These are phyloP conservation scores for Drosophila setosimentum DNA, from an alignment of 2,888 invertebrate species.

Conservation along the genomic window DNA sequence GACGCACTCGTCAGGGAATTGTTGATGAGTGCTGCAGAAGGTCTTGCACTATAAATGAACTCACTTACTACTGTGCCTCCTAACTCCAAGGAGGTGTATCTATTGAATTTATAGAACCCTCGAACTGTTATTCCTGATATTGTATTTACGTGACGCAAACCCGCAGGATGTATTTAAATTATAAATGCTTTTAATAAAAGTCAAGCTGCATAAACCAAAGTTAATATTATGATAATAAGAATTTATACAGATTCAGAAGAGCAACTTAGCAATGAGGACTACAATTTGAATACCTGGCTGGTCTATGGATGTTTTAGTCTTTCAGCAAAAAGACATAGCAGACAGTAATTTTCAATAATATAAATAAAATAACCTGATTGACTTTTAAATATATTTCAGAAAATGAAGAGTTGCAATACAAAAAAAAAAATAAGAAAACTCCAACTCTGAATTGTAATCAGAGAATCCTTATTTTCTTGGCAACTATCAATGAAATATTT, in stretches of 20 bases:
- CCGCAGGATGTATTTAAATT: constrained; percentile 20
- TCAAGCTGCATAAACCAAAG: constrained; percentile 37
- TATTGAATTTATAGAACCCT: constrained; percentile 9
- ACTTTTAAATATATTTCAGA: neutral
- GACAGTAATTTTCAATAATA: no score
- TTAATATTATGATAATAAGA: neutral
- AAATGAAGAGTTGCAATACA: neutral
- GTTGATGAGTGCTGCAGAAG: constrained; percentile 61
- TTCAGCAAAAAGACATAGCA: no score
- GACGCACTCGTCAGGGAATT: constrained; percentile 60
- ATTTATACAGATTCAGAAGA: neutral
- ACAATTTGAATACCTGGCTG: neutral
- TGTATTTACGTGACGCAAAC: constrained; percentile 1
- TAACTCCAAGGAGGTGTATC: constrained; percentile 5
- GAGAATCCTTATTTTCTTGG: neutral
- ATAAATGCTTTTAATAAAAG: constrained; percentile 47
- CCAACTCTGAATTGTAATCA: neutral
- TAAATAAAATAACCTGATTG: neutral
- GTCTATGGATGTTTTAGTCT: neutral
- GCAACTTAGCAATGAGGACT: neutral
- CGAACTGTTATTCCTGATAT: constrained; percentile 8
- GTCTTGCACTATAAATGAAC: constrained; percentile 25
- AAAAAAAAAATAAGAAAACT: neutral
- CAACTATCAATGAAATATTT: neutral
- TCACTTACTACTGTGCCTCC: constrained; percentile 51